Evolutionary conservation across 2,113 vertebrate genomes (phyloP).

Genomic region (Sphaerodactylus townsendi): DNA sequence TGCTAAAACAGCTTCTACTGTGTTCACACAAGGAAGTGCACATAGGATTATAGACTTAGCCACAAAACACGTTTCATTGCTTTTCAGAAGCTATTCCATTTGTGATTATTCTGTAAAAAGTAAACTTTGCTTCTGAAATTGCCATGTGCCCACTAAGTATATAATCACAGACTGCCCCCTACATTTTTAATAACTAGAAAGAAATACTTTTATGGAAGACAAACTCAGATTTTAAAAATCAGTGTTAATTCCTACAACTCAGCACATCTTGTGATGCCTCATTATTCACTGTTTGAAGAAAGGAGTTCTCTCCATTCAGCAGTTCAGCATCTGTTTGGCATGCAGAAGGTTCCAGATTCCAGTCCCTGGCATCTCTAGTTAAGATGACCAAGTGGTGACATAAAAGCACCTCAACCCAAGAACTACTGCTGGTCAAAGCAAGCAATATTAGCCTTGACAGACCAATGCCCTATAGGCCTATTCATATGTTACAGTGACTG

Average conservation of each 20-base stretch:
- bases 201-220: background rate
- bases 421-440: too few species aligned
- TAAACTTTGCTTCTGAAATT: too few species aligned
- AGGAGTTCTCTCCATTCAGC: background rate
- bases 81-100: background rate
- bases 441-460: too few species aligned
- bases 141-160: background rate
- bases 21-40: background rate
- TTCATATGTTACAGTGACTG: too few species aligned
- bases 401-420: too few species aligned
- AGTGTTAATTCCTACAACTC: background rate
- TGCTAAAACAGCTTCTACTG: background rate
- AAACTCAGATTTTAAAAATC: background rate
- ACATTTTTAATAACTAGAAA: too few species aligned
- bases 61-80: background rate
- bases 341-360: too few species aligned
- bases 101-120: too few species aligned
- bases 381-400: too few species aligned
- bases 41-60: background rate
- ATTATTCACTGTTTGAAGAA: background rate
- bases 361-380: too few species aligned
- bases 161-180: background rate
- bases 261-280: background rate
- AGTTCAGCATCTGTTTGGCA: too few species aligned
- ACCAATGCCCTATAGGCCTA: too few species aligned